Base-by-base conservation (phyloP, 2,113 vertebrate species). In the Microtus oregoni region DNA sequence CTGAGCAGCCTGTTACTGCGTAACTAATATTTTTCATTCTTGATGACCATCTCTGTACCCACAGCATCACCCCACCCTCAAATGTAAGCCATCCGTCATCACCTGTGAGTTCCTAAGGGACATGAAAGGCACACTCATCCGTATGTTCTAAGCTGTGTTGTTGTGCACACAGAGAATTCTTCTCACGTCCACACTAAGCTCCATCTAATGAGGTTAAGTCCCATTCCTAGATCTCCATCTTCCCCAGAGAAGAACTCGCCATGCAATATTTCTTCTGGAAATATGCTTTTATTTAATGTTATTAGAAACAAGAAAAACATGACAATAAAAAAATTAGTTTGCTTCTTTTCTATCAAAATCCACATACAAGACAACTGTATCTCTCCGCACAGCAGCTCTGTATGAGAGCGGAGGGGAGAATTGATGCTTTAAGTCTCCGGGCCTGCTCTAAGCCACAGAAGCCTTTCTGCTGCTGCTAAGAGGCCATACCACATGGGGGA, bases 11-110 rank as follows among this genome's bases (percentile, higher is more conserved):
- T 94, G 85, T 83, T 93, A 92, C 77, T 89, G 58, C 47, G 38
- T 77, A 94, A 81, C 90, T 96, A 93, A 90, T 97, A 90, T 93
- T 96, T 92, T 89, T 52, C 90, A 90, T 94, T 93, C 93, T 92
- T 41, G n/a, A 72, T 81, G 86, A 50, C 63, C 63, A 28, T 75
- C 79, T 52, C 81, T 93, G 20, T 22, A 58, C 73, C 77, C 52
- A 73, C 4, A 44, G 63, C 8, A 7, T 63, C 28, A 7, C 90
- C 50, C n/a, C 6, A 11, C 55, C 30, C 32, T 30, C 52, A 77
- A 58, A 55, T 20, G 17, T 32, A 24, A 79, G 63, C 50, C 8
- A 5, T 13, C 55, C 11, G 2, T 12, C 77, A n/a, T 77, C 47
- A 79, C 38, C 76, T 77, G 41, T 32, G 41, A 44, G 19, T 55